Evolutionary conservation across 2,797 vertebrate species (phyloP).

Genomic region (Peromyscus attwateri): DNA sequence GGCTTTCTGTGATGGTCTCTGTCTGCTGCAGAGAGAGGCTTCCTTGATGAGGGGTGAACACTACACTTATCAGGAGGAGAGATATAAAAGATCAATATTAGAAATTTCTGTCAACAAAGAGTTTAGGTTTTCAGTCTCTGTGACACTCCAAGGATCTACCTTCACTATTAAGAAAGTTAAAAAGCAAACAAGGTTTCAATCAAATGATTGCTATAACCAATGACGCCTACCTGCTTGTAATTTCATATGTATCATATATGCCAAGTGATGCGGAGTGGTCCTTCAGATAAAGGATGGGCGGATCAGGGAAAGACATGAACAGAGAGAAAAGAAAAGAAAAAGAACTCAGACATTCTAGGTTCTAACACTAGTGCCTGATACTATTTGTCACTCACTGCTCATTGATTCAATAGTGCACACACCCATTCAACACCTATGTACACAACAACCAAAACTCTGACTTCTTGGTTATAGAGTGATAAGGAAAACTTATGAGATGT

Average conservation of each 20-base stretch:
- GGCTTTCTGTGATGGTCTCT: background rate
- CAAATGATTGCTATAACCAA: background rate
- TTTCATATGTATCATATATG: background rate
- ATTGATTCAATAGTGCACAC: background rate
- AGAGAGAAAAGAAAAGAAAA: background rate
- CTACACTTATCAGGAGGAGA: background rate
- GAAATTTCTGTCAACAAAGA: background rate
- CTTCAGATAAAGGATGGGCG: background rate
- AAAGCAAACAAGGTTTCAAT: background rate
- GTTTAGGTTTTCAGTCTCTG: background rate
- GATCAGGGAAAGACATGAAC: background rate
- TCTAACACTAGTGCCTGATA: background rate
- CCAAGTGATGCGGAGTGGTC: no score
- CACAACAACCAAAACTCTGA: background rate
- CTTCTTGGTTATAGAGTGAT: background rate
- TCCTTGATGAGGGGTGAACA: background rate
- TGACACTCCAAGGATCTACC: background rate
- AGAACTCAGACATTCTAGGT: background rate
- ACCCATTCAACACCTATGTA: background rate
- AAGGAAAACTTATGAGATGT: background rate
- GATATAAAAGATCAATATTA: background rate
- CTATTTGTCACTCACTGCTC: no score
- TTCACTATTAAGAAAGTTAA: slow-evolving; percentile 14
- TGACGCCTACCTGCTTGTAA: background rate
- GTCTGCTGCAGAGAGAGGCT: background rate